Base-by-base conservation (phyloP, 2,888 invertebrate genomes). In the Ochropacha duplaris region DNA sequence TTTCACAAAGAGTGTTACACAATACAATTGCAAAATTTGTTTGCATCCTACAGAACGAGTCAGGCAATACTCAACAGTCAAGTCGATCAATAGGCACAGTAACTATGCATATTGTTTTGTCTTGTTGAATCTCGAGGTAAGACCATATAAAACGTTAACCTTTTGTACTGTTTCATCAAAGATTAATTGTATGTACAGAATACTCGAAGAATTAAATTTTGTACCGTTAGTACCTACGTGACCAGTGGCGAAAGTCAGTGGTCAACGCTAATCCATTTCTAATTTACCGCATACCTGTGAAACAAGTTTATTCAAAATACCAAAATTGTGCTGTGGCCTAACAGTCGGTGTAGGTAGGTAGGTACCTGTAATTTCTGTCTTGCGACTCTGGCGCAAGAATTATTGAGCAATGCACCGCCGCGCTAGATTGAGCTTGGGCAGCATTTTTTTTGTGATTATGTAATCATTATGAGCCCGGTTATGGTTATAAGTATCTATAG, bases 1-100 rank as follows among this genome's bases (percentile, higher is more conserved):
- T 11, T 39, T 39, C 39, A 39, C 16, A 39, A 39, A 14, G 16
- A 14, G 6, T 22, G 39, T 78, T 72, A 60, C 74, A 49, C 62
- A 75, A 78, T 60, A 57, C 55, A 65, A 66, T 78, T 76, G 66
- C 78, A 73, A 79, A 69, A 79, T 68, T 57, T 50, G 59, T 55
- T 54, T 57, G 56, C 56, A 56, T 59, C 52, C 34, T 19, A 22
- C 19, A 36, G 34, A 1, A n/a, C 5, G n/a, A 28, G 54, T 66
- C 58, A 57, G 57, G 60, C 66, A 63, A 66, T 59, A 63, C 34
- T 39, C 44, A 31, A 54, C n/a, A 55, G 50, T 50, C 31, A 28
- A 56, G 54, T 57, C 52, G 50, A 61, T 66, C 39, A 39, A 39
- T 64, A 58, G 62, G 59, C 60, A 68, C 50, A 28, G 22, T n/a